Base-by-base conservation (phyloP, 2,888 invertebrate species). In the Eupithecia insigniata region DNA sequence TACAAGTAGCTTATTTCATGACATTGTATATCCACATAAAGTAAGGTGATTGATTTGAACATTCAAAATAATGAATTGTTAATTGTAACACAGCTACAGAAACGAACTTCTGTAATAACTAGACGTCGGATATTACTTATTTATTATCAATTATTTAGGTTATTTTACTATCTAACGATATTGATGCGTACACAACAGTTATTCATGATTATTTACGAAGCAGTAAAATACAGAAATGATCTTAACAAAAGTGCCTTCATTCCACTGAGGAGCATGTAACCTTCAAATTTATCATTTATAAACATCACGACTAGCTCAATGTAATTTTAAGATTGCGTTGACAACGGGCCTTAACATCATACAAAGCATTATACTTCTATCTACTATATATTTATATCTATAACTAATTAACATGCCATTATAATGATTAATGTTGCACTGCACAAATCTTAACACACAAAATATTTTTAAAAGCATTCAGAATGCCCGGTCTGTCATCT, bases 341-440 rank as follows among this genome's bases (percentile, higher is more conserved):
- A 71, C 67, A 71, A 71, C 18, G 71, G 67, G 71, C 67, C 55
- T 67, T 30, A 34, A 64, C 16, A 39, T 46, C 14, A 28, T 61
- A 39, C 18, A 46, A 8, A 32, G 46, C n/a, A 43, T 39, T 10
- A n/a, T n/a, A n/a, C n/a, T n/a, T n/a, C n/a, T n/a, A n/a, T n/a
- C n/a, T n/a, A n/a, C n/a, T n/a, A n/a, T 30, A 69, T 36, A 69
- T 39, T 55, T 36, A 39, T 58, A 65, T 26, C 66, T 51, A 51
- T 51, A 66, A 32, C 32, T 66, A 51, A 12, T 51, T 51, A 30
- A 36, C 64, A 64, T 64, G 64, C 64, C 36, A 64, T 64, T 12
- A 22, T 12, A 55, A 55, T 22, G 8, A 34, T 34, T 36, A 36
- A 22, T 10, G 22, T 22, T 22, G n/a, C 18, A 34, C 12, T 22